Conservation (phyloP, 23 tunicate genomes). For the Clavelina lepadiformis region DNA sequence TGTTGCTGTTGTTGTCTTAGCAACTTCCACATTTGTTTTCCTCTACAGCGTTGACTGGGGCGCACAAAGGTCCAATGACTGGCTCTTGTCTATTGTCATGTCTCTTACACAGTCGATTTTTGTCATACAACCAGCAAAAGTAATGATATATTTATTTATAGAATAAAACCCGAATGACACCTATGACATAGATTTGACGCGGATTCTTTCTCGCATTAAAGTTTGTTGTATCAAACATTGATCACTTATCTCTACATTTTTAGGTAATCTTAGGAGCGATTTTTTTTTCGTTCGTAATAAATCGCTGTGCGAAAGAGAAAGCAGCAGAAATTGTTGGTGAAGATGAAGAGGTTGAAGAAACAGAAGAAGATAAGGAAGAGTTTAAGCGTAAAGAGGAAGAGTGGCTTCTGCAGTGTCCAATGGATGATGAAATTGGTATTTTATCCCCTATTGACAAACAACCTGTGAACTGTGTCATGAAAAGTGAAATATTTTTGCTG, state of each 20-base stretch:
- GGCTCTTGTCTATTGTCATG: constrained; percentile 55
- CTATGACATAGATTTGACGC: neutral
- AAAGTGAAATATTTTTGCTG: neutral
- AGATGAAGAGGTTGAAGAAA: constrained; percentile 18
- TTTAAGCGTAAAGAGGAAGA: constrained; percentile 27
- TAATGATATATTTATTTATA: too few relatives aligned
- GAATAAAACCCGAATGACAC: neutral
- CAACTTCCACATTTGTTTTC: constrained; percentile 68
- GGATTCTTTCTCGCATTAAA: neutral
- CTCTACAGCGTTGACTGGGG: constrained; percentile 89
- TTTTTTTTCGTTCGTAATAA: constrained; percentile 47
- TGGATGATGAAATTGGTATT: constrained; percentile 26
- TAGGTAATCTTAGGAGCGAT: constrained; percentile 58
- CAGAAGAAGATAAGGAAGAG: constrained; percentile 21
- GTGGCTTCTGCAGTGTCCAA: constrained; percentile 38
- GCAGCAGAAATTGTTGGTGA: constrained; percentile 32
- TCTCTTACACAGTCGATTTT: constrained; percentile 73
- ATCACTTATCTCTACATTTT: too few relatives aligned
- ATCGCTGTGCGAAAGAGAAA: constrained; percentile 34
- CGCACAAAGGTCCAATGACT: constrained; percentile 53
- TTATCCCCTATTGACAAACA: neutral
- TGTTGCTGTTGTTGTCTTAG: constrained; percentile 14
- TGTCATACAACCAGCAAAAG: constrained; percentile 75
- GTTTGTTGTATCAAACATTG: neutral
- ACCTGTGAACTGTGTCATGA: neutral